These are phyloP conservation scores for Micrasema longulum DNA, from an alignment of 1,140 invertebrate species.

Conservation along the genomic window DNA sequence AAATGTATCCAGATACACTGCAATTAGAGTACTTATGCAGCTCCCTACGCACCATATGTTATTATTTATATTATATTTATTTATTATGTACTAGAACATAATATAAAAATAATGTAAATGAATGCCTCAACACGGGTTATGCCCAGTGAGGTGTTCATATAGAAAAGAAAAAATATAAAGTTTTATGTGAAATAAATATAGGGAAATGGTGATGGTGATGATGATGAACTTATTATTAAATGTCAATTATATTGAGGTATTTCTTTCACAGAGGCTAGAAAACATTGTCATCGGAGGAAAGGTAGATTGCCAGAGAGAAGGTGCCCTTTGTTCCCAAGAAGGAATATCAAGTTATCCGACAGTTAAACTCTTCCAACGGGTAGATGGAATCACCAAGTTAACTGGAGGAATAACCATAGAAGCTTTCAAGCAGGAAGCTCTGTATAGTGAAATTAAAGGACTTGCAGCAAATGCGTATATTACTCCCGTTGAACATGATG, in stretches of 20 bases:
- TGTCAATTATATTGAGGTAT: background rate
- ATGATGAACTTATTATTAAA: background rate
- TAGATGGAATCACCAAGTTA: slow-evolving; percentile 43
- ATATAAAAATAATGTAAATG: too few species aligned
- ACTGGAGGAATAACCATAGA: slow-evolving; percentile 43
- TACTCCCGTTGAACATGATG: slow-evolving; percentile 50
- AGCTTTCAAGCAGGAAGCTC: slow-evolving; percentile 40
- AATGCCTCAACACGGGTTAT: too few species aligned
- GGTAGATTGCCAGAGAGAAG: slow-evolving; percentile 51
- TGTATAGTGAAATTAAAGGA: slow-evolving; percentile 40
- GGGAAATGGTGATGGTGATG: too few species aligned
- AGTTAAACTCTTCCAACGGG: slow-evolving; percentile 51
- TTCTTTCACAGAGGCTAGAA: slow-evolving; percentile 43
- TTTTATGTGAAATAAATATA: too few species aligned
- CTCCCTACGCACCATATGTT: too few species aligned
- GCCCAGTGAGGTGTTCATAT: too few species aligned
- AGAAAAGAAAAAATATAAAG: too few species aligned
- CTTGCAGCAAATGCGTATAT: slow-evolving; percentile 47
- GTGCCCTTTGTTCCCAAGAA: slow-evolving; percentile 45
- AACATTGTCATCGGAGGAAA: slow-evolving; percentile 47
- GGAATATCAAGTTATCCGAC: slow-evolving; percentile 47
- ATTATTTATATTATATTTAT: too few species aligned
- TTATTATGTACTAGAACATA: too few species aligned
- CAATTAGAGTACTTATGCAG: too few species aligned
- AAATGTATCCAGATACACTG: too few species aligned